Base-by-base conservation (phyloP, 2,113 vertebrate genomes). In the Poicephalus meyeri region DNA sequence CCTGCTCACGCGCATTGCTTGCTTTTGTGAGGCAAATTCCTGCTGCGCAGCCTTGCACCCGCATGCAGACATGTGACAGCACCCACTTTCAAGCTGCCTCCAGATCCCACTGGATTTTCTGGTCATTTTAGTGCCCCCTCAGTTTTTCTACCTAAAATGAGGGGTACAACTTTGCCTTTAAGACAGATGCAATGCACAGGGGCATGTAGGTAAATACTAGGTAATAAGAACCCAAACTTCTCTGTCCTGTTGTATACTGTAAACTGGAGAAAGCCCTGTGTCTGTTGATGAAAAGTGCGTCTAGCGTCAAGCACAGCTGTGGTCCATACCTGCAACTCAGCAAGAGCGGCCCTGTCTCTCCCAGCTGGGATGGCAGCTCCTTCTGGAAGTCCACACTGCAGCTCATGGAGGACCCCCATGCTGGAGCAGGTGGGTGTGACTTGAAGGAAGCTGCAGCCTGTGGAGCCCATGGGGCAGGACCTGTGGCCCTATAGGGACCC, bases 21-120 rank as follows among this genome's bases (percentile, higher is more conserved):
- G 10, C 9, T 74, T 28, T 47, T 13, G 14, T n/a, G 42, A 50
- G 41, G 12, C 2, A 1, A 7, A 8, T 42, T 35, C 16, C 3
- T 0, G 1, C 17, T 66, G 33, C 16, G 10, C 16, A 46, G 28
- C 28, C 33, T 60, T 28, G 3, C 5, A 13, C 4, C 28, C 46
- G 49, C 44, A 41, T 1, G 2, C 12, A 39, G 39, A 4, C 0
- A 0, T 6, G 7, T 12, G 60, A 84, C n/a, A 39, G 89, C 37
- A 47, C 4, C 25, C 13, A 0, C 28, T 70, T 24, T 58, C 41
- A 68, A 58, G 16, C 13, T 52, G 16, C 25, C 29, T 61, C 26
- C 16, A 76, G 64, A 29, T 65, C 13, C 16, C 37, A n/a, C n/a
- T 64, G 56, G 49, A 52, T 61, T 88, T 83, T 47, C 5, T 39